Evolutionary conservation across 2,888 invertebrate species (phyloP), one percentile per base, ranked within the genome.

Genomic region (Caenorhabditis sp.): DNA sequence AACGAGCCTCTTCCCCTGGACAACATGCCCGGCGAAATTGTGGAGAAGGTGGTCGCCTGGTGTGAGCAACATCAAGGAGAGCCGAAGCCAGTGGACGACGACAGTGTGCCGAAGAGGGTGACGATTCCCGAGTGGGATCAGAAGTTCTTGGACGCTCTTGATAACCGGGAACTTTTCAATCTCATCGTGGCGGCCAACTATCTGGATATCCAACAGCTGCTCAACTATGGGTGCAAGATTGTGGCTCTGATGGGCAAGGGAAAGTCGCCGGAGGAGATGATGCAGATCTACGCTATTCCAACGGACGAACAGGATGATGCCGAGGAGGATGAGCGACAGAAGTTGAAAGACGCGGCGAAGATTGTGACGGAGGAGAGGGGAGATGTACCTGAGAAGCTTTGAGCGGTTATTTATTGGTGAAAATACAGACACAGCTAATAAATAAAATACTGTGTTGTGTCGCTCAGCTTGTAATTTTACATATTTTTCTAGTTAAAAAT

Each of bases 291-390:
- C 0, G 44, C 14, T 6, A 63, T 63, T 63, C 47, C 63, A 19
- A 28, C 63, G 26, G 44, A 63, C 26, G 44, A 44, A 24, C 41
- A 63, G 16, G 63, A 44, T 41, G 63, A 26, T 44, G 63, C 44
- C 10, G 61, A 16, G 5, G 61, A 3, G 41, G 38, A 61, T 35
- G 38, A 35, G 35, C 38, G 16, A 1, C 3, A 16, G 24, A n/a
- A 58, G 58, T 1, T 5, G 26, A 26, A 26, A 24, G 54, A 24
- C 2, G 54, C 54, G 12, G 24, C 24, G 24, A 26, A 26, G n/a
- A n/a, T 4, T 6, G 19, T 47, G 2, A 26, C 54, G 12, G 54
- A 24, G 1, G 54, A 7, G 14, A 26, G 26, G 26, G 54, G 51
- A 44, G 44, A 12, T 3, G 44, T 16, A 12, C 44, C 12, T 31